A percentile compares a stretch with the other conserved stretches of the same genome.
phyloP scores from a whole-genome alignment of 1,140 invertebrate species.

The Pseudoatta argentina region DNA sequence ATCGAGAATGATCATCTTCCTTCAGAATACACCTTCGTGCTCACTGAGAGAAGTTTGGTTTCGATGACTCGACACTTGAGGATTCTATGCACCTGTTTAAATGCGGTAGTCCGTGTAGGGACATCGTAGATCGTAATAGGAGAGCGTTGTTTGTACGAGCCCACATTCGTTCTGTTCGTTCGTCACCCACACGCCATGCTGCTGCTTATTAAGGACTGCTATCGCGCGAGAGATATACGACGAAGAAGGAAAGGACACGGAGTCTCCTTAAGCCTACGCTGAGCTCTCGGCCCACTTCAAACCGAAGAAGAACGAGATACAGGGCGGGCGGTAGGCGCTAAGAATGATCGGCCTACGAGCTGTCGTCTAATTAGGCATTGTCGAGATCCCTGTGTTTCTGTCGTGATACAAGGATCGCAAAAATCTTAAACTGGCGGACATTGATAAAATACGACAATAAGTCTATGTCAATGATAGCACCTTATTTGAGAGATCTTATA shows the following conservation, averaged over 20 bases:
- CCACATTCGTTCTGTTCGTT: constrained; percentile 56
- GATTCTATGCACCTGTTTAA: constrained; percentile 71
- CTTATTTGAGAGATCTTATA: background rate
- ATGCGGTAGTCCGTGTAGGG: constrained; percentile 52
- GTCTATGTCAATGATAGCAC: background rate
- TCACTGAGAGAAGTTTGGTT: constrained; percentile 23
- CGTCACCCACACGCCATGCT: constrained; percentile 67
- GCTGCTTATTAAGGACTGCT: constrained; percentile 77
- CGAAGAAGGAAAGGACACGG: constrained; percentile 73
- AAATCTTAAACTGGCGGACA: constrained; percentile 24
- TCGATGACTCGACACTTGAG: constrained; percentile 42
- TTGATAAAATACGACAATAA: background rate
- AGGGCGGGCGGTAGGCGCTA: constrained; percentile 69
- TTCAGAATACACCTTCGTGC: background rate
- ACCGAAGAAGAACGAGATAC: constrained; percentile 55
- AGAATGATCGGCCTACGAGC: constrained; percentile 73
- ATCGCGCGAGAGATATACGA: constrained; percentile 65
- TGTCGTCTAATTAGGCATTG: constrained; percentile 79
- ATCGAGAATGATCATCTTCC: background rate
- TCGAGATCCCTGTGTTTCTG: constrained; percentile 52
- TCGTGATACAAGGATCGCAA: constrained; percentile 24
- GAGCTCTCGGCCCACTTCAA: constrained; percentile 67
- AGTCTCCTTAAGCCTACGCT: constrained; percentile 74
- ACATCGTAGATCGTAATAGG: constrained; percentile 63
- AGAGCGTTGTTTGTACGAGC: constrained; percentile 66